Evolutionary conservation across 2,888 invertebrate genomes (phyloP), one percentile per base, ranked within the genome.

Genomic region (Chymomyza caudatula): DNA sequence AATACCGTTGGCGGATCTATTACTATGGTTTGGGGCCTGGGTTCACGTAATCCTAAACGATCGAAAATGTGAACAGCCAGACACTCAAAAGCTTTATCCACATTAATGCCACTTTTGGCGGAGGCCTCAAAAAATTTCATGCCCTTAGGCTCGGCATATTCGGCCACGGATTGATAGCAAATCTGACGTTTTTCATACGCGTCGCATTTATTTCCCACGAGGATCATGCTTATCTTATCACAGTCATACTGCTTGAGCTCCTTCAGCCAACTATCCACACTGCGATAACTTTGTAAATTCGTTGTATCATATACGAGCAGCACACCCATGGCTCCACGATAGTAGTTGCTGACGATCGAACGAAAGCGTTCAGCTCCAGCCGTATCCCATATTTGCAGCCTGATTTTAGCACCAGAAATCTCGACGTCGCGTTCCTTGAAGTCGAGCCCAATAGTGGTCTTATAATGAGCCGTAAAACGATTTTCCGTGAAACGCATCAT

Each of bases 111-210:
- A 73, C 98, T 97, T 92, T 98, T 98, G 85, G 98, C 98, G 92
- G 98, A 98, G 76, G 98, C 98, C 93, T 99, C 98, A 86, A 98
- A 97, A 91, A 98, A 99, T 97, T 98, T 98, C 61, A 99, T 97
- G 92, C 97, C 97, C 85, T 98, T 93, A 91, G 97, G 98, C 92
- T 97, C 97, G 65, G 98, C 98, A 93, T 97, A 98, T 84, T 96
- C 92, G 90, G 98, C 97, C 0, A 98, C 98, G 89, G 98, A 97
- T 90, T 98, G 97, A 60, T 97, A 97, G n/a, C n/a, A n/a, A n/a
- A n/a, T n/a, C 92, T 95, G 97, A 91, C 98, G 93, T 92, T 97
- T 97, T 92, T 97, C 97, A 71, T 97, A 96, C 87, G 98, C 93
- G 92, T 99, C 99, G 78, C 98, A 98, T 93, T 99, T 99, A 93